Evolutionary conservation across 2,113 vertebrate species (phyloP).

Genomic region (Chloebia gouldiae): DNA sequence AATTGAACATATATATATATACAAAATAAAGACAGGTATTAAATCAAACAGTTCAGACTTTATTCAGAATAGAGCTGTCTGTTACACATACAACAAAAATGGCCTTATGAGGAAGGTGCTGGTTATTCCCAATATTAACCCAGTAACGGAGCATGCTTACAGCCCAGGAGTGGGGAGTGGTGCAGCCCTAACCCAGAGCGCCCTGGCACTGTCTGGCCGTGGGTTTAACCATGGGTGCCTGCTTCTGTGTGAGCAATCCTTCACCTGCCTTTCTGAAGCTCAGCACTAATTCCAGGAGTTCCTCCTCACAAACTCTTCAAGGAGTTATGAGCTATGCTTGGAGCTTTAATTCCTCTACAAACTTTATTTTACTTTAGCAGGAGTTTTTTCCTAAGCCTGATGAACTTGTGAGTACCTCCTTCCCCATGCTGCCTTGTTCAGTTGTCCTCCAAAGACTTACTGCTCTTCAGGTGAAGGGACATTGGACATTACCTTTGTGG

Average conservation of each 20-base stretch:
- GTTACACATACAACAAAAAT: background rate
- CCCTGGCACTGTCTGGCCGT: background rate
- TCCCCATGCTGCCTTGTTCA: background rate
- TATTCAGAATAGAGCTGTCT: rapidly evolving
- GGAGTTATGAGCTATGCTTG: background rate
- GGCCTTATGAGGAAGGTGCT: constrained; percentile 36
- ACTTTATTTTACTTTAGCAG: constrained; percentile 43
- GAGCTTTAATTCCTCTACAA: constrained; percentile 4
- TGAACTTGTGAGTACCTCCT: constrained; percentile 36
- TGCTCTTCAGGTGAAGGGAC: constrained; percentile 1
- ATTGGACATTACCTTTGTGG: background rate
- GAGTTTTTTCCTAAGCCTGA: background rate
- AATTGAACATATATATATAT: background rate
- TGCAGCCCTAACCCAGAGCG: background rate
- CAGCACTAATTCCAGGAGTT: constrained; percentile 45
- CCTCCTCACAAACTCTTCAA: background rate
- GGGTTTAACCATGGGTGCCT: constrained; percentile 13
- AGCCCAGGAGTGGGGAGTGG: background rate
- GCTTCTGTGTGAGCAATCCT: background rate
- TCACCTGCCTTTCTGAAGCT: constrained; percentile 3
- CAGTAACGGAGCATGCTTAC: constrained; percentile 55
- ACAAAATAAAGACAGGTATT: background rate
- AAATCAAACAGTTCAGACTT: rapidly evolving
- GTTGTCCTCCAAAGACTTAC: background rate
- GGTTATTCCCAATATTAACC: constrained; percentile 3